Conservation (phyloP, 2,797 vertebrate genomes). For the Malacoraja senta region DNA sequence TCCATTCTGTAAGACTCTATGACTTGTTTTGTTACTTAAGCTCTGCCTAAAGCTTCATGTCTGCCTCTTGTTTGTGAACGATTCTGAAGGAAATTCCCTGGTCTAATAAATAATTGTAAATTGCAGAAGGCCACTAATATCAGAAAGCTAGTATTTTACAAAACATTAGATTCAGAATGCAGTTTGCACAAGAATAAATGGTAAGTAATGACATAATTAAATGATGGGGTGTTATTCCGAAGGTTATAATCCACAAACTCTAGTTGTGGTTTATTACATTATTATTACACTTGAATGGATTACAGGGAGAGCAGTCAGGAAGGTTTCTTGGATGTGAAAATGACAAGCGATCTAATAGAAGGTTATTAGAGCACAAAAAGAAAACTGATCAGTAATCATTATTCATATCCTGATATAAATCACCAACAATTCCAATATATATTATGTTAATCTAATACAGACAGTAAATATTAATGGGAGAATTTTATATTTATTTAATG, state of each 20-base stretch:
- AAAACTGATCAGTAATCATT: background rate
- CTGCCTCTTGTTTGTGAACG: background rate
- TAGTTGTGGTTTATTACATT: background rate
- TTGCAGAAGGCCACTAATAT: background rate
- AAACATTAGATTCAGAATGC: background rate
- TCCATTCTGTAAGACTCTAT: no score
- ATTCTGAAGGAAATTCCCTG: background rate
- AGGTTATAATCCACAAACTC: background rate
- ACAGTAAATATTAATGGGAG: background rate
- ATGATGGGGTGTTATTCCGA: background rate
- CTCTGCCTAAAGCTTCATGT: no score
- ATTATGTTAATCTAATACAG: background rate
- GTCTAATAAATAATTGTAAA: background rate
- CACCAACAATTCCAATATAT: slow-evolving; percentile 11
- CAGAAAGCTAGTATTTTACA: background rate
- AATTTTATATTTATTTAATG: background rate
- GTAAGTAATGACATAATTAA: background rate
- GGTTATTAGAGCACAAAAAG: background rate
- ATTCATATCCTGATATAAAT: background rate
- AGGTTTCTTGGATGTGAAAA: background rate
- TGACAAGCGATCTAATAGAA: background rate
- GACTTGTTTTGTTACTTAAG: no score
- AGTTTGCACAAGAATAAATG: background rate
- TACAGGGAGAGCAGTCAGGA: background rate
- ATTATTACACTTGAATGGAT: background rate